Evolutionary conservation across 1,140 invertebrate species (phyloP).

Genomic region (Physella acuta): DNA sequence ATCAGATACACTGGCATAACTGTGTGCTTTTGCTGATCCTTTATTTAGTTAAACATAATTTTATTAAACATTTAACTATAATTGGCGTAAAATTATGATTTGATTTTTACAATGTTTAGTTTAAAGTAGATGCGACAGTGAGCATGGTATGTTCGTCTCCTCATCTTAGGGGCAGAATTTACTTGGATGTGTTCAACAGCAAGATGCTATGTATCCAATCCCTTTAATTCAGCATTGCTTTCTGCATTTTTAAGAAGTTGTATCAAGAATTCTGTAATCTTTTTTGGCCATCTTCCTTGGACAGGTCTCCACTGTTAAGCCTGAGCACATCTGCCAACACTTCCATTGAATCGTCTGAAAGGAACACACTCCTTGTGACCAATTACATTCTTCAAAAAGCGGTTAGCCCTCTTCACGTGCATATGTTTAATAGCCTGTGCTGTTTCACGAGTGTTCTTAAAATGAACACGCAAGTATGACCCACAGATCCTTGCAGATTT

Average conservation of each 20-base stretch:
- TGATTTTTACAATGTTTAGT: too few species aligned
- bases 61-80: too few species aligned
- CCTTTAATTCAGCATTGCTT: constrained; percentile 96
- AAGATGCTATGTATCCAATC: constrained; percentile 93
- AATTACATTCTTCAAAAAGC: constrained; percentile 94
- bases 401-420: constrained; percentile 88
- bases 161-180: constrained; percentile 93
- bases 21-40: too few species aligned
- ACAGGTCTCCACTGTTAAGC: constrained; percentile 95
- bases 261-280: constrained; percentile 95
- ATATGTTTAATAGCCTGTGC: constrained; percentile 94
- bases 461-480: constrained; percentile 96
- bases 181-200: constrained; percentile 98
- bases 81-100: too few species aligned
- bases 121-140: constrained; percentile 99
- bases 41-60: too few species aligned
- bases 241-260: constrained; percentile 97
- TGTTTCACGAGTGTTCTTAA: constrained; percentile 99
- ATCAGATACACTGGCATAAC: too few species aligned
- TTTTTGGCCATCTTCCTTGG: constrained; percentile 98
- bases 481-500: constrained; percentile 98
- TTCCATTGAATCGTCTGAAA: constrained; percentile 95
- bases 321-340: constrained; percentile 96
- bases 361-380: constrained; percentile 98
- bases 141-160: constrained; percentile 96